Evolutionary conservation across 2,113 vertebrate genomes (phyloP).

Genomic region (Nymphicus hollandicus): DNA sequence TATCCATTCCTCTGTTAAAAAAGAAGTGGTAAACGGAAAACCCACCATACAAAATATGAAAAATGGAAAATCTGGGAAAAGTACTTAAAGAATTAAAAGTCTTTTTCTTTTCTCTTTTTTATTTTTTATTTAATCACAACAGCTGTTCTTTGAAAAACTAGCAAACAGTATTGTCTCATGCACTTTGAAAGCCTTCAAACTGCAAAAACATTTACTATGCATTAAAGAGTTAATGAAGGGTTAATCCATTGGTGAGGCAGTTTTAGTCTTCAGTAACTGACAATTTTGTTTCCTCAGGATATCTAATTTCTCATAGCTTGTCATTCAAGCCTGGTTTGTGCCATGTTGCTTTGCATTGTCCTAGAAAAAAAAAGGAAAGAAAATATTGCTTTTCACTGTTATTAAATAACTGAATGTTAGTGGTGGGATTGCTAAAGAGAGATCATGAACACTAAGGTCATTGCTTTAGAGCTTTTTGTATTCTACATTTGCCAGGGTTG

Average conservation of each 20-base stretch:
- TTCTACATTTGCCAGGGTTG: neutral
- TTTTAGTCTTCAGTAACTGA: neutral
- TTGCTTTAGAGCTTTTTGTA: neutral
- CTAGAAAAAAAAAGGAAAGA: neutral
- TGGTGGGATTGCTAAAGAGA: neutral
- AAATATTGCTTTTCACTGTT: neutral
- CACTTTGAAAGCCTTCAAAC: neutral
- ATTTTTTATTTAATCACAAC: neutral
- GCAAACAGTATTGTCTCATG: neutral
- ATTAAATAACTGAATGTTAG: neutral
- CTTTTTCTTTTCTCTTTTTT: fast-evolving
- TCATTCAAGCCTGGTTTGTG: neutral
- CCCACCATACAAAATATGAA: neutral
- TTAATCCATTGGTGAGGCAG: neutral
- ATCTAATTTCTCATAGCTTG: neutral
- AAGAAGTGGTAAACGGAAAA: neutral
- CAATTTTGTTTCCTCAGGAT: neutral
- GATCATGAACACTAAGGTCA: neutral
- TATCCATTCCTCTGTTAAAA: neutral
- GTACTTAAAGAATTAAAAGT: neutral
- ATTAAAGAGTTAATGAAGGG: neutral
- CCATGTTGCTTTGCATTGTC: neutral
- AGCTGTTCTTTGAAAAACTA: neutral
- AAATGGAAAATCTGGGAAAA: neutral
- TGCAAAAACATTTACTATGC: neutral